A percentile compares a stretch with the other conserved stretches of the same genome.
Conservation (phyloP, 2,113 vertebrate genomes). For the Serilophus lunatus region DNA sequence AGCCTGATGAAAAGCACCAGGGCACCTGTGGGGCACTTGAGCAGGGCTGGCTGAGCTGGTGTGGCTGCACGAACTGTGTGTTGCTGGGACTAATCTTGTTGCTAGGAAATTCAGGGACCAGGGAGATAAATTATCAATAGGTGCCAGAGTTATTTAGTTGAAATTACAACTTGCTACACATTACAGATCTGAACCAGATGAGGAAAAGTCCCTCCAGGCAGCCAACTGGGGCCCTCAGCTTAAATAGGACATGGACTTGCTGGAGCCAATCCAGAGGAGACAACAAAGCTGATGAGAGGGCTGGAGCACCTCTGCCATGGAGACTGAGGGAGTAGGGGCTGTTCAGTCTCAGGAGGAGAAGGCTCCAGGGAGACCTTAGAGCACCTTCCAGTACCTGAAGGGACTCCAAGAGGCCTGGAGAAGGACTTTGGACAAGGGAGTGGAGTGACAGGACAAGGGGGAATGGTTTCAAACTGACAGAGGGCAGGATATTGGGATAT, state of each 20-base stretch:
- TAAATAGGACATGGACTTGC: neutral
- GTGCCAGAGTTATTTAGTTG: neutral
- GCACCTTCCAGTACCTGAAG: neutral
- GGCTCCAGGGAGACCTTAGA: neutral
- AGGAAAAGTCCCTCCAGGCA: neutral
- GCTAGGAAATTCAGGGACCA: neutral
- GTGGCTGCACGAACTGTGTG: rapidly evolving
- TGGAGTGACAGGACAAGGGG: neutral
- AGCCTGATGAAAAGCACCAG: neutral
- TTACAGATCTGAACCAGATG: rapidly evolving
- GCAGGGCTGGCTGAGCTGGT: rapidly evolving
- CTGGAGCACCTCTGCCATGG: neutral
- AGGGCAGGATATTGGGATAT: too few relatives aligned
- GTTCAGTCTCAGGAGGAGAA: neutral
- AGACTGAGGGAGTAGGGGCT: neutral
- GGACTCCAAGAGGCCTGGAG: neutral
- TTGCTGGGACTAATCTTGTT: neutral
- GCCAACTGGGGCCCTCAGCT: neutral
- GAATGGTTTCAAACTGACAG: neutral
- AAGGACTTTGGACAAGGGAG: neutral
- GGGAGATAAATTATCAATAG: neutral
- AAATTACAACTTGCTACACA: neutral
- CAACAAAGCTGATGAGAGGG: neutral
- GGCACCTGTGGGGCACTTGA: too few relatives aligned
- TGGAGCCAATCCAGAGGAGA: neutral